Evolutionary conservation across 2,888 invertebrate genomes (phyloP).

Genomic region (Laspeyria flexula): DNA sequence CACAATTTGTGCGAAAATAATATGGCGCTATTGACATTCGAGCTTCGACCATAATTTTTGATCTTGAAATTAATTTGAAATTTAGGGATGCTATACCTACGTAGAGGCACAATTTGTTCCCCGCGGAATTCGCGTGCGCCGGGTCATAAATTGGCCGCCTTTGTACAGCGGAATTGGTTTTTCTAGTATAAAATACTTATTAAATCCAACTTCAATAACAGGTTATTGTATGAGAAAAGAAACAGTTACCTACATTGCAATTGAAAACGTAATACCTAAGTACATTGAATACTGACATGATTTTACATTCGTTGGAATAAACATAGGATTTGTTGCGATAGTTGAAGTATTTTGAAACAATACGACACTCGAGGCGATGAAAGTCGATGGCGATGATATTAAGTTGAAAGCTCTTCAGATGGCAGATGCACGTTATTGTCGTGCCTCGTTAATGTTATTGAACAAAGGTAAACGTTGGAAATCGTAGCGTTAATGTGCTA

Average conservation of each 20-base stretch:
- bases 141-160: conserved; percentile 72
- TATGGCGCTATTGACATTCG: conserved; percentile 38
- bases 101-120: conserved; percentile 32
- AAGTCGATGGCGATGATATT: conserved; percentile 22
- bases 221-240: conserved; percentile 45
- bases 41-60: conserved; percentile 47
- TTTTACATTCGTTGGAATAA: conserved; percentile 1
- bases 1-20: conserved; percentile 48
- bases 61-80: conserved; percentile 53
- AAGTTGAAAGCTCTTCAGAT: conserved; percentile 15
- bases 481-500: conserved; percentile 33
- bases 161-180: conserved; percentile 75
- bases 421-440: not conserved
- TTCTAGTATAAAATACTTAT: conserved; percentile 63
- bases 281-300: conserved; percentile 1
- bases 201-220: conserved; percentile 47
- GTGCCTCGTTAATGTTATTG: conserved; percentile 23
- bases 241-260: conserved; percentile 20
- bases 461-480: conserved; percentile 34
- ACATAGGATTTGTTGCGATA: not conserved
- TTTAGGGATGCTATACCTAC: conserved; percentile 38
- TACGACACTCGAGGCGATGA: not conserved
- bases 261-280: conserved; percentile 6
- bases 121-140: conserved; percentile 54
- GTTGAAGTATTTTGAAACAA: conserved; percentile 11